A percentile compares a stretch with the other conserved stretches of the same genome.
phyloP scores from a whole-genome alignment of 2,113 vertebrate genomes.

The Romanogobio albipinnatus region DNA sequence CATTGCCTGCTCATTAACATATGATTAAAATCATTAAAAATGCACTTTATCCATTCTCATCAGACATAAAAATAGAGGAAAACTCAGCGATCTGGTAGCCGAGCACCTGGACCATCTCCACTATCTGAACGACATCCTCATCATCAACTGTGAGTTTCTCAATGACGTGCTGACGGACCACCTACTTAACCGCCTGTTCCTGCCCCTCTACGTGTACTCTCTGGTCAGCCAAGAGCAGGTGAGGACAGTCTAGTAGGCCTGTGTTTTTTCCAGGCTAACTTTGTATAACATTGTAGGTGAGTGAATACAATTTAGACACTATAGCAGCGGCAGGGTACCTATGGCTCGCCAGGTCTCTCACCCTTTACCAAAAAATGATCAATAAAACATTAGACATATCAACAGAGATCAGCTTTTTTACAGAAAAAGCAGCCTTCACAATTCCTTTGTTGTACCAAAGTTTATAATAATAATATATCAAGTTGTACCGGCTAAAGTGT shows the following conservation, averaged over 20 bases:
- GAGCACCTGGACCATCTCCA: slow-evolving; percentile 98
- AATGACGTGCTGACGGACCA: slow-evolving; percentile 97
- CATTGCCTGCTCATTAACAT: background rate
- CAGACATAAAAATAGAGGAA: slow-evolving; percentile 94
- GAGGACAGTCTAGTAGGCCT: slow-evolving; percentile 23
- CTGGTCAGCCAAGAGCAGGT: slow-evolving; percentile 89
- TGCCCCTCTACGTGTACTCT: slow-evolving; percentile 95
- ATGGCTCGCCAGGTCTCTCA: too few relatives aligned
- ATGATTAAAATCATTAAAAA: background rate
- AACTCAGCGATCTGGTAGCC: slow-evolving; percentile 94
- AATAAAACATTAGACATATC: too few relatives aligned
- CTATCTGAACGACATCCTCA: slow-evolving; percentile 98
- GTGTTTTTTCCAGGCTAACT: background rate
- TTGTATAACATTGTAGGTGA: background rate
- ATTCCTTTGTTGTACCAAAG: too few relatives aligned
- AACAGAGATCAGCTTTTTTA: too few relatives aligned
- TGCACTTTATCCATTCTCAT: slow-evolving; percentile 33
- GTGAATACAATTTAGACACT: background rate
- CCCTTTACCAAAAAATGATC: too few relatives aligned
- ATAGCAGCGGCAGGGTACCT: too few relatives aligned
- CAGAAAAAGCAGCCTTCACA: too few relatives aligned
- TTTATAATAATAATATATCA: too few relatives aligned
- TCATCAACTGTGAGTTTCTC: slow-evolving; percentile 98
- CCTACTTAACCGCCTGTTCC: slow-evolving; percentile 94
- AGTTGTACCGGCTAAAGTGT: too few relatives aligned